These are phyloP conservation scores for Columba janthina DNA, from an alignment of 2,113 vertebrate species.

Conservation along the genomic window DNA sequence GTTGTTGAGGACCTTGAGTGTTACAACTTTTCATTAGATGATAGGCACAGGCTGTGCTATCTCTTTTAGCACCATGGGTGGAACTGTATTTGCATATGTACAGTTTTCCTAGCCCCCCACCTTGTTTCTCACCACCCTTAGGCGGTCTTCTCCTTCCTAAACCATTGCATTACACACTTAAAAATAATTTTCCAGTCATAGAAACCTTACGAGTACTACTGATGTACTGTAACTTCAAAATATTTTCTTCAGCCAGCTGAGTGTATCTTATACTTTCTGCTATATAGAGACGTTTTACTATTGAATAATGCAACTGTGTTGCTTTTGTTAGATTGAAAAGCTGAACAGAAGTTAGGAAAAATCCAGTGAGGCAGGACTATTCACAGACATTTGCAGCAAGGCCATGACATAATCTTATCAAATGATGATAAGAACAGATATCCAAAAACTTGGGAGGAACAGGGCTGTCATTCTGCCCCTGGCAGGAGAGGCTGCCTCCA, in stretches of 20 bases:
- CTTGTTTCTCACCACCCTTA: accelerated
- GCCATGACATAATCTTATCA: neutral
- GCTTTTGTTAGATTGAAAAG: neutral
- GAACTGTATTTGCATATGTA: neutral
- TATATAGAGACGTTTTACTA: neutral
- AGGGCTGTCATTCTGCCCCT: neutral
- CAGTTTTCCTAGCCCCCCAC: neutral
- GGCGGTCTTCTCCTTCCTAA: neutral
- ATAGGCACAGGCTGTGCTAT: accelerated
- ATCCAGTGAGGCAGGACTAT: neutral
- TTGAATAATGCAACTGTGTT: neutral
- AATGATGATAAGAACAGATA: neutral
- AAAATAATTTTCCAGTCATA: neutral
- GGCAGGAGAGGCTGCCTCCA: neutral
- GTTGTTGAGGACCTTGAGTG: accelerated
- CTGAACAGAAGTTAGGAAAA: neutral
- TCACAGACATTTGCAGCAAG: neutral
- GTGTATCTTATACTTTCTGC: neutral
- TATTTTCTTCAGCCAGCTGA: neutral
- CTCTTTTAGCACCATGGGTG: neutral
- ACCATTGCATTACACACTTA: neutral
- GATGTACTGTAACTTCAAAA: neutral
- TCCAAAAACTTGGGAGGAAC: neutral
- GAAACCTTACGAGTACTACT: neutral
- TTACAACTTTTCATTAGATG: neutral